Base-by-base conservation (phyloP, 92 coral and sea anemone species). In the Porites lobata region DNA sequence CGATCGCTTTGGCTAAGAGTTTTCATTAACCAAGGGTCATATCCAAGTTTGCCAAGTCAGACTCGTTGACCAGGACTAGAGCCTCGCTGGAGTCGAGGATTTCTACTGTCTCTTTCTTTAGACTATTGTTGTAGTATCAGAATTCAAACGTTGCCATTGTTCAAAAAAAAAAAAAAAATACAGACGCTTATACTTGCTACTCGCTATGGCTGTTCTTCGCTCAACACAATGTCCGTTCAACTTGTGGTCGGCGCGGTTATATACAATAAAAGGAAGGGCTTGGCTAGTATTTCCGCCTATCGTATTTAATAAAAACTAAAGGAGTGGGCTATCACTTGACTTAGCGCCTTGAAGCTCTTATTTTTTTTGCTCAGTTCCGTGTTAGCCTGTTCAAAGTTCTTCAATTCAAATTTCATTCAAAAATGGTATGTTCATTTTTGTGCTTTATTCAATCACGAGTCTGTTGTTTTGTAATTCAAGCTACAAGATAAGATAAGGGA, bases 1-100 rank as follows among this genome's bases (percentile, higher is more conserved):
- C 21, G 24, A 63, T 63, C 67, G 67, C 67, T 19, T 63, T 63
- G 67, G 21, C 67, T 7, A 63, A 13, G 19, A 63, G n/a, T 3
- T 63, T 9, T 9, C 32, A 14, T 65, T 65, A 29, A n/a, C 70
- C 70, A 65, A 65, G 70, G 70, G 70, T 65, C 70, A 21, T 65
- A 9, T 65, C 70, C 29, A 65, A 11, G 6, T 65, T 65, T 65
- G 70, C 70, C 10, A 65, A 8, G 12, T 65, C 70, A 1, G 70
- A 65, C 70, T 65, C 70, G 8, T 15, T 63, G n/a, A 63, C 8
- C 15, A 63, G 67, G 18, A 63, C 70, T 21, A 65, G 32, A 8
- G 29, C 29, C 11, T 65, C 70, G 8, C 26, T 21, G 2, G 70
- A 19, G 70, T n/a, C 70, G 11, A 65, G 70, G 70, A 65, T n/a